Percentiles rank a stretch among this genome's conserved stretches.
Conservation (phyloP, 1,140 invertebrate genomes). For the Drosophila sproati region DNA sequence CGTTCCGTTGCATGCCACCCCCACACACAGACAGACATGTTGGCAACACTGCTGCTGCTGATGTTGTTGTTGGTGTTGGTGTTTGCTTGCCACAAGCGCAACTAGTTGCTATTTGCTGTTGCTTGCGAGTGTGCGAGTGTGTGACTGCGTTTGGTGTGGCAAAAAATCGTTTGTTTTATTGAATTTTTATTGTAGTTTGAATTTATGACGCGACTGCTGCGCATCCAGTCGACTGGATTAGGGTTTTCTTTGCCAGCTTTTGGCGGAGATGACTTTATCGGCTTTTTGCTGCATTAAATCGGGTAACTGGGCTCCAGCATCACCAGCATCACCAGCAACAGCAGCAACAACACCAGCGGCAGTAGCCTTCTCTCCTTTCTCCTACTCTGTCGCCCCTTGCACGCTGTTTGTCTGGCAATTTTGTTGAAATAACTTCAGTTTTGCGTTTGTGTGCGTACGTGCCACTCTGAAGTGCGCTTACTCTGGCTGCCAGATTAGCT, state of each 20-base stretch:
- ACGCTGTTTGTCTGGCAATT: constrained; percentile 75
- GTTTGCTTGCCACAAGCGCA: constrained; percentile 42
- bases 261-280: constrained; percentile 73
- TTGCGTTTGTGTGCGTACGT: constrained; percentile 79
- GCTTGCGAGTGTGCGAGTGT: constrained; percentile 33
- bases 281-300: constrained; percentile 81
- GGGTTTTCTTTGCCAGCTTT: constrained; percentile 53
- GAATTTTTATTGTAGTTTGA: constrained; percentile 83
- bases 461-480: constrained; percentile 72
- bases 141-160: constrained; percentile 22
- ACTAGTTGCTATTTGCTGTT: constrained; percentile 78
- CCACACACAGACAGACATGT: too few relatives aligned
- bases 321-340: constrained; percentile 12
- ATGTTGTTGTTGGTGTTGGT: too few relatives aligned
- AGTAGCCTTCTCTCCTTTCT: background rate
- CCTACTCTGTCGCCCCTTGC: background rate
- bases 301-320: constrained; percentile 52
- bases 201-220: constrained; percentile 65
- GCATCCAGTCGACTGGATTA: constrained; percentile 73
- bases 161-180: constrained; percentile 82
- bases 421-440: constrained; percentile 81
- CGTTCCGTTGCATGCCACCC: constrained; percentile 49
- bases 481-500: constrained; percentile 74
- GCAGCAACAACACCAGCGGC: background rate
- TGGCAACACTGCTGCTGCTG: too few relatives aligned